These are phyloP conservation scores for Pantherophis alleghaniensis DNA, from an alignment of 2,797 vertebrate genomes.

Conservation along the genomic window DNA sequence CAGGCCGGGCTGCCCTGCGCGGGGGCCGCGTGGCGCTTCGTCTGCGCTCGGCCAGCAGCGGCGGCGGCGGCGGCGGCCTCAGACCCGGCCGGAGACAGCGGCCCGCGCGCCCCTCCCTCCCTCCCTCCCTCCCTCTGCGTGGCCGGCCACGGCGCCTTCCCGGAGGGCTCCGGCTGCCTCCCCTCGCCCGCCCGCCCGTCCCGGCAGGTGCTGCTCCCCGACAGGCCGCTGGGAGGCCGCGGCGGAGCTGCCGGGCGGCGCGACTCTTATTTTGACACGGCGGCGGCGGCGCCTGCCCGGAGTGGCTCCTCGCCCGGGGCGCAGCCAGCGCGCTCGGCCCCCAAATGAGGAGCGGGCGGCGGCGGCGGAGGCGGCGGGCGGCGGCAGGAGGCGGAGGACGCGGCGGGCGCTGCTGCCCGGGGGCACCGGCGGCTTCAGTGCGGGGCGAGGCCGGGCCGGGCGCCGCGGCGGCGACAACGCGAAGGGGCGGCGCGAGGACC, in stretches of 20 bases:
- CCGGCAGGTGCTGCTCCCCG: slow-evolving; percentile 10
- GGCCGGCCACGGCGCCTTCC: not conserved
- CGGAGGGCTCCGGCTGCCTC: not conserved
- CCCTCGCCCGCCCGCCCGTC: too few relatives aligned
- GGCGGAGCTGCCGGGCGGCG: not conserved
- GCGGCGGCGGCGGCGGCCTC: too few relatives aligned
- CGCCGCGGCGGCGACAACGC: not conserved
- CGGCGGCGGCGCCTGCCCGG: slow-evolving; percentile 16
- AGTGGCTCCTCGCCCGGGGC: slow-evolving; percentile 10
- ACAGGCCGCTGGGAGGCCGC: slow-evolving; percentile 19
- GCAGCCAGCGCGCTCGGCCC: not conserved
- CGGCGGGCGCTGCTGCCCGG: slow-evolving; percentile 31
- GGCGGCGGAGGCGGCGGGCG: not conserved
- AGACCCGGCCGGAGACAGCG: not conserved
- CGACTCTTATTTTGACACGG: slow-evolving; percentile 23
- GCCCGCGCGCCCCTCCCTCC: not conserved
- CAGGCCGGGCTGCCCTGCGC: not conserved
- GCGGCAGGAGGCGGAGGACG: not conserved
- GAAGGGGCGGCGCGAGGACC: not conserved
- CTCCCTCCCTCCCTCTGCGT: not conserved
- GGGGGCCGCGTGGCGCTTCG: not conserved
- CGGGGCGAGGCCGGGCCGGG: slow-evolving; percentile 1
- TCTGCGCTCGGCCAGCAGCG: not conserved
- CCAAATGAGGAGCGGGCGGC: slow-evolving; percentile 18
- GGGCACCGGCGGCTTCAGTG: not conserved